A percentile compares a stretch with the other conserved stretches of the same genome.
Evolutionary conservation across 2,113 vertebrate genomes (phyloP).

Genomic region (Bujurquina vittata): DNA sequence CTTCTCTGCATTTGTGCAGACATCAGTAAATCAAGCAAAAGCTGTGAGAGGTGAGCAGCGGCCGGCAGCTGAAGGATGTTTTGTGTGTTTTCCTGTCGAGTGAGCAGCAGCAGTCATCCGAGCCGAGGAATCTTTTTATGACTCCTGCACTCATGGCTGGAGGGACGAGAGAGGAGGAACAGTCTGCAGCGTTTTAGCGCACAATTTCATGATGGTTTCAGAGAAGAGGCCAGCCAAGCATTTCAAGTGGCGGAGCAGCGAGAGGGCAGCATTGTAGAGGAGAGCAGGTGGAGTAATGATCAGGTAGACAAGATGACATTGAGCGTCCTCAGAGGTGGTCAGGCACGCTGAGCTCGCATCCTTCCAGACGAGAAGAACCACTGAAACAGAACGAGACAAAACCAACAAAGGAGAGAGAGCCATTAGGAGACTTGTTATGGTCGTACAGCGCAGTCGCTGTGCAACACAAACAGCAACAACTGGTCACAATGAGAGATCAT

Average conservation of each 20-base stretch:
- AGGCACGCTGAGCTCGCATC: constrained; percentile 53
- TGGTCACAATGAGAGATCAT: not conserved
- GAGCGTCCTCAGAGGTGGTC: constrained; percentile 70
- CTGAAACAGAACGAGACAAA: constrained; percentile 66
- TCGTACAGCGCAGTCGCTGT: not conserved
- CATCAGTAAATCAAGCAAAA: constrained; percentile 12
- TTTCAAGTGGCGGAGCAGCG: constrained; percentile 73
- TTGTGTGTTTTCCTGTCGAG: constrained; percentile 41
- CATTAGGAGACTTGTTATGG: constrained; percentile 55
- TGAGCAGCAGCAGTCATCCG: constrained; percentile 45
- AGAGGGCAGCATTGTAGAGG: constrained; percentile 69
- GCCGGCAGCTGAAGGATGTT: not conserved
- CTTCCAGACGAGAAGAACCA: constrained; percentile 56
- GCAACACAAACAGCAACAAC: not conserved
- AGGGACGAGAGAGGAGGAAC: constrained; percentile 52
- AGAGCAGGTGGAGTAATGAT: constrained; percentile 74
- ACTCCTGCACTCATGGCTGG: constrained; percentile 48
- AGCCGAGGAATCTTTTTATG: constrained; percentile 58
- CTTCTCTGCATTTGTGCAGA: not conserved
- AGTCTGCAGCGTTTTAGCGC: constrained; percentile 49
- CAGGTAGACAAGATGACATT: constrained; percentile 76
- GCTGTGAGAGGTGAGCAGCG: constrained; percentile 1
- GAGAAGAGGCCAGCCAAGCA: constrained; percentile 76
- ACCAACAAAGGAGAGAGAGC: constrained; percentile 65
- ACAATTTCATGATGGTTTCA: constrained; percentile 71